Evolutionary conservation across 2,113 vertebrate genomes (phyloP), one percentile per base, ranked within the genome.

Genomic region (Cheirogaleus medius): DNA sequence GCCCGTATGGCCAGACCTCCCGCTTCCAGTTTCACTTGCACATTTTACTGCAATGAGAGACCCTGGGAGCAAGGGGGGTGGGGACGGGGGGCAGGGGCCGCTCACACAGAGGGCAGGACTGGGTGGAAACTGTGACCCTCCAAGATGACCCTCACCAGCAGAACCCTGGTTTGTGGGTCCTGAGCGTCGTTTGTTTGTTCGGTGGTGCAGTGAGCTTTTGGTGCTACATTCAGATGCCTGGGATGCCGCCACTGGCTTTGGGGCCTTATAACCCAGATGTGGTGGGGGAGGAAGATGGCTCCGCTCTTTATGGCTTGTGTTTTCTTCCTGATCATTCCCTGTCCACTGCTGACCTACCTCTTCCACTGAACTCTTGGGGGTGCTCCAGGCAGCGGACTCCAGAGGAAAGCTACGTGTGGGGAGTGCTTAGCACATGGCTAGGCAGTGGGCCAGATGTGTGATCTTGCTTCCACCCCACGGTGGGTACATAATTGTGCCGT

Each of bases 131-230:
- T 2, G 0, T 4, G 63, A 89, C 32, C n/a, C 49, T 42, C 56
- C n/a, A 3, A 23, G 39, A 6, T 2, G 76, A 11, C 11, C 29
- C 83, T 34, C 32, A 5, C 15, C 71, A 12, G 37, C 60, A 0
- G 15, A 52, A 14, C 71, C 37, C 90, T 3, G 10, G 56, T 52
- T 13, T 42, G 34, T 20, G 42, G 2, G 54, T 58, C 14, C 6
- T 13, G 60, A 11, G 21, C 25, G 0, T 10, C 56, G 0, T 4
- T 8, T 27, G 64, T 42, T 37, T 49, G 11, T 27, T 3, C 17
- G 44, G 12, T 17, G 0, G 0, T 5, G 77, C 58, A 9, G 0
- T 3, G 63, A 52, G 74, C 39, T 71, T 58, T 0, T 13, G n/a
- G 47, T 37, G 69, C 39, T 34, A 20, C 42, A 56, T 15, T 34